phyloP scores from a whole-genome alignment of 2,888 invertebrate species.

The Octodonta nipae region DNA sequence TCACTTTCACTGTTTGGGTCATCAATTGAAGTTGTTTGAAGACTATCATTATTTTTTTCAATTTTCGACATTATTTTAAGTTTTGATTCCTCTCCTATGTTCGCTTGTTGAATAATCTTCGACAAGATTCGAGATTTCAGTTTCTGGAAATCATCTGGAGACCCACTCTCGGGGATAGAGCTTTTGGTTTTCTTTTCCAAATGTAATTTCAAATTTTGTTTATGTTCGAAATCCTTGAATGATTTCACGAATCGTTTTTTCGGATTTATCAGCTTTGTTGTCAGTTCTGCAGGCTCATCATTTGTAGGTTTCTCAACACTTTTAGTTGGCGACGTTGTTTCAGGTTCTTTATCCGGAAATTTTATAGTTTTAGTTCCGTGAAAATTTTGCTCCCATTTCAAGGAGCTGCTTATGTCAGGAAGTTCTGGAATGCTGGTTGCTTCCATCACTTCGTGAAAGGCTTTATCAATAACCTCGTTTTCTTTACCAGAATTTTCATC shows the following conservation, averaged over 20 bases:
- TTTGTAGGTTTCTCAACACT: slow-evolving; percentile 6
- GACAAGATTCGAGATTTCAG: slow-evolving; percentile 27
- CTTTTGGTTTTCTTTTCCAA: slow-evolving; percentile 10
- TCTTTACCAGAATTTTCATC: slow-evolving; percentile 20
- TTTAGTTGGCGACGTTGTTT: slow-evolving; percentile 1
- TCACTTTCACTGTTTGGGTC: no score
- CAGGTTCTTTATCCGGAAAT: slow-evolving; percentile 28
- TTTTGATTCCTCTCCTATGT: slow-evolving; percentile 12
- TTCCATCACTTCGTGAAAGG: slow-evolving; percentile 49
- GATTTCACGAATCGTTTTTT: slow-evolving; percentile 34
- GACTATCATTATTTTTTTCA: slow-evolving; percentile 2
- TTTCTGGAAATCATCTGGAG: no score
- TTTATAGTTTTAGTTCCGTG: slow-evolving; percentile 30
- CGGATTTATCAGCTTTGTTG: slow-evolving; percentile 29
- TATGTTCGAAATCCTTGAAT: slow-evolving; percentile 32
- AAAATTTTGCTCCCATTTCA: slow-evolving; percentile 33
- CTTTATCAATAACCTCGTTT: slow-evolving; percentile 19
- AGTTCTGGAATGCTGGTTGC: slow-evolving; percentile 46
- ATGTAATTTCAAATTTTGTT: no score
- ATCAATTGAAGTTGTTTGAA: no score
- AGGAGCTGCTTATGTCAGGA: slow-evolving; percentile 39
- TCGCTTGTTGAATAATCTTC: slow-evolving; percentile 21
- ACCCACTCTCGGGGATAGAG: no score
- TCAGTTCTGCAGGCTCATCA: slow-evolving; percentile 13
- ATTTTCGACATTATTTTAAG: slow-evolving; percentile 10